Percentiles rank a stretch among this genome's conserved stretches.
phyloP scores from a whole-genome alignment of 1,140 invertebrate species.

The Eurosta solidaginis region DNA sequence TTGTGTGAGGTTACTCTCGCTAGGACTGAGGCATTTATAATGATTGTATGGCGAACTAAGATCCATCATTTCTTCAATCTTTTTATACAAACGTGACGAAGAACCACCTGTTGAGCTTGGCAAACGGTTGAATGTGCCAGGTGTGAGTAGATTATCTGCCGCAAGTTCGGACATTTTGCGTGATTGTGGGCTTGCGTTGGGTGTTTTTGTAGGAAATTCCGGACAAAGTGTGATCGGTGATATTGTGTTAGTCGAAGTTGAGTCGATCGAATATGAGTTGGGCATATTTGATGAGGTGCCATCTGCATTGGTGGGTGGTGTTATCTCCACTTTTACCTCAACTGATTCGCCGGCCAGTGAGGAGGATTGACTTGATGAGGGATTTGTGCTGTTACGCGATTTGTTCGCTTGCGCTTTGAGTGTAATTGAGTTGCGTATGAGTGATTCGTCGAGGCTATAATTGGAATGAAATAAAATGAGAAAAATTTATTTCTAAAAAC shows the following conservation, averaged over 20 bases:
- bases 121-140: slow-evolving; percentile 54
- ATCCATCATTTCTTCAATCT: slow-evolving; percentile 64
- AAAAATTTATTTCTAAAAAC: not conserved
- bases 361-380: slow-evolving; percentile 57
- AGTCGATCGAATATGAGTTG: slow-evolving; percentile 58
- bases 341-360: slow-evolving; percentile 56
- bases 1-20: slow-evolving; percentile 63
- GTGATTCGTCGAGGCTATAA: slow-evolving; percentile 66
- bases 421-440: slow-evolving; percentile 56
- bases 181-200: slow-evolving; percentile 47
- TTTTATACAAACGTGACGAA: slow-evolving; percentile 55
- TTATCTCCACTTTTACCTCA: slow-evolving; percentile 59
- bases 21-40: slow-evolving; percentile 73
- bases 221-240: slow-evolving; percentile 54
- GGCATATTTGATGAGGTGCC: slow-evolving; percentile 45
- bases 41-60: slow-evolving; percentile 74
- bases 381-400: slow-evolving; percentile 55
- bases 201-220: slow-evolving; percentile 50
- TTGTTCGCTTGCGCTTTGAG: slow-evolving; percentile 55
- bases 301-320: slow-evolving; percentile 51
- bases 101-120: slow-evolving; percentile 53
- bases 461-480: not conserved
- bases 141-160: slow-evolving; percentile 52
- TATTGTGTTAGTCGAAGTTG: slow-evolving; percentile 54
- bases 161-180: slow-evolving; percentile 55